Base-by-base conservation (phyloP, 2,888 invertebrate genomes). In the Chloromyia formosa region DNA sequence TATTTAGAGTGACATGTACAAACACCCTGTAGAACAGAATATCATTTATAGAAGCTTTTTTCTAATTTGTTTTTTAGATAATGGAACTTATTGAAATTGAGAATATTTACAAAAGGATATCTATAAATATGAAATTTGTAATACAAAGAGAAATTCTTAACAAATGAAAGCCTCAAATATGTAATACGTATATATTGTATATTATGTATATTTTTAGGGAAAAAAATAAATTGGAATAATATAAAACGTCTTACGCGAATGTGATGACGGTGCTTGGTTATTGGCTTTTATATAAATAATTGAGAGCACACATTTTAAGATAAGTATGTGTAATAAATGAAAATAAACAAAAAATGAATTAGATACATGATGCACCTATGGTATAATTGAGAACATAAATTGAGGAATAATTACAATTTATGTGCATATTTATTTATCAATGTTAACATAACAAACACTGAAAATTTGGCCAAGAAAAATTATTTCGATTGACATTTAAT, bases 231-330 rank as follows among this genome's bases (percentile, higher is more conserved):
- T 56, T 20, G 18, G 16, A 20, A 56, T 49, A 45, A 66, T 49
- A 10, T 35, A 35, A 35, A 22, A 66, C 66, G 66, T 66, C 66
- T 4, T 4, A 66, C 66, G 23, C 14, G 62, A 49, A 18, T 22
- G 16, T 49, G 22, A 49, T 66, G 66, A 42, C 66, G 66, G 66
- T 66, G 66, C 66, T 66, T 66, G 66, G 66, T 66, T 22, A 66
- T 45, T 66, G 66, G 66, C 66, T 66, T 66, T 66, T 66, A 66
- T 45, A 27, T 22, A 45, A 64, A 66, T 49, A 20, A 49, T 49
- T 66, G 49, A 66, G 22, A 66, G 66, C 66, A 22, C 66, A 22
- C 18, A n/a, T 49, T 49, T 12, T 22, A 66, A 45, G 1, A 49
- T 14, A 12, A 12, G 23, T 22, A 22, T 22, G 22, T 66, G 22